phyloP scores from a whole-genome alignment of 2,797 vertebrate genomes.

The Paguma larvata region DNA sequence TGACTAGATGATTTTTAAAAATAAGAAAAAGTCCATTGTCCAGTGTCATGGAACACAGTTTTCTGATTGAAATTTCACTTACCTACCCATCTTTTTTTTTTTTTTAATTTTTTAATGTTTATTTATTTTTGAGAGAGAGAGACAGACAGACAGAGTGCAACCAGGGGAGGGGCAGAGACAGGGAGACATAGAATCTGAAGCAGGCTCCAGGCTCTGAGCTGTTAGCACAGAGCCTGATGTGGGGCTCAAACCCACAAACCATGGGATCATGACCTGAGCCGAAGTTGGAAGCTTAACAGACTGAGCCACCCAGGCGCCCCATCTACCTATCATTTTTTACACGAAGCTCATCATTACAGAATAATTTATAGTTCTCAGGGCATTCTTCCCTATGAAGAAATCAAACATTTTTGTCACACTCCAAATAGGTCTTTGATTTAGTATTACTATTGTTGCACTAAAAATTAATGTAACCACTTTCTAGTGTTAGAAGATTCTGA shows the following conservation, averaged over 20 bases:
- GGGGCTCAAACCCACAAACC: too few species aligned
- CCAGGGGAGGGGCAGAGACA: too few species aligned
- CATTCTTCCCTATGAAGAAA: background rate
- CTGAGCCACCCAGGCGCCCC: too few species aligned
- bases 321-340: background rate
- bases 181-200: too few species aligned
- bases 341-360: background rate
- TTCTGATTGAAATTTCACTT: constrained; percentile 14
- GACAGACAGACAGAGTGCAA: too few species aligned
- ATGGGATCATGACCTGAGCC: too few species aligned
- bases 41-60: background rate
- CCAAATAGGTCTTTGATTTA: background rate
- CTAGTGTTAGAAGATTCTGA: background rate
- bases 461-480: background rate
- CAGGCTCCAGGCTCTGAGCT: too few species aligned
- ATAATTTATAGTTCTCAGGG: background rate
- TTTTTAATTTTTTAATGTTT: too few species aligned
- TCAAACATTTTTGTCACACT: background rate
- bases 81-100: background rate
- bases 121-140: too few species aligned
- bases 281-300: too few species aligned
- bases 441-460: background rate
- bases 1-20: constrained; percentile 36
- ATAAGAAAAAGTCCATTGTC: background rate
- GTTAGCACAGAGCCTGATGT: too few species aligned